These are phyloP conservation scores for Apotomis capreana DNA, from an alignment of 2,888 invertebrate genomes.

Conservation along the genomic window DNA sequence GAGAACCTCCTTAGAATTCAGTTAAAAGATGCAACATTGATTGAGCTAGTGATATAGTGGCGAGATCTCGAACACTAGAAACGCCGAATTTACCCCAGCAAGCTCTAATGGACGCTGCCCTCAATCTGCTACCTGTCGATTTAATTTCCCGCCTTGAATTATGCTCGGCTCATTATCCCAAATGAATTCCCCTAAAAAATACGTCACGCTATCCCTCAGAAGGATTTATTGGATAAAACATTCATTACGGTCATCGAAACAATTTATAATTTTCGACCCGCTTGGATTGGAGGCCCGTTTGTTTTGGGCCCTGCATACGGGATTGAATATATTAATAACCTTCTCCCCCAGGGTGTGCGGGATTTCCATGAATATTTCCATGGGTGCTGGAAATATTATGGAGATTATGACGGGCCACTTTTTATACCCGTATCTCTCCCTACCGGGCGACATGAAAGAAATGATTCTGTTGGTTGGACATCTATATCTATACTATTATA, in stretches of 20 bases:
- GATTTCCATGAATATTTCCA: conserved; percentile 22
- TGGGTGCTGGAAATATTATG: conserved; percentile 18
- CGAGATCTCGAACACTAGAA: no score
- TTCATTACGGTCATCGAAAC: not conserved
- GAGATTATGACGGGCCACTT: conserved; percentile 13
- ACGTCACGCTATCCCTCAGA: conserved; percentile 12
- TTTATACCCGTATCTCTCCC: conserved; percentile 12
- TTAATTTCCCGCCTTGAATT: conserved; percentile 36
- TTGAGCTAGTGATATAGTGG: no score
- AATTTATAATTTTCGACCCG: conserved; percentile 23
- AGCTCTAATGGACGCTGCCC: conserved; percentile 29
- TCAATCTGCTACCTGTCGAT: conserved; percentile 38
- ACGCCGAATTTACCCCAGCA: no score
- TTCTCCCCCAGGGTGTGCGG: not conserved
- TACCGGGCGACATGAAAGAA: not conserved
- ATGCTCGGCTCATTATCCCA: conserved; percentile 36
- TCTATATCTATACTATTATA: no score
- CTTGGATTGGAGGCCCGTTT: not conserved
- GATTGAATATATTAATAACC: conserved; percentile 28
- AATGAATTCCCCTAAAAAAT: conserved; percentile 33
- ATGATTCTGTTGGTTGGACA: no score
- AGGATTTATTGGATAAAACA: conserved; percentile 21
- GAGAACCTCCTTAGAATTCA: no score
- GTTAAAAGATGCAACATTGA: no score
- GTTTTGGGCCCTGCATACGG: not conserved